Conservation (phyloP, 2,888 invertebrate species). For the Cephus nigrinus region DNA sequence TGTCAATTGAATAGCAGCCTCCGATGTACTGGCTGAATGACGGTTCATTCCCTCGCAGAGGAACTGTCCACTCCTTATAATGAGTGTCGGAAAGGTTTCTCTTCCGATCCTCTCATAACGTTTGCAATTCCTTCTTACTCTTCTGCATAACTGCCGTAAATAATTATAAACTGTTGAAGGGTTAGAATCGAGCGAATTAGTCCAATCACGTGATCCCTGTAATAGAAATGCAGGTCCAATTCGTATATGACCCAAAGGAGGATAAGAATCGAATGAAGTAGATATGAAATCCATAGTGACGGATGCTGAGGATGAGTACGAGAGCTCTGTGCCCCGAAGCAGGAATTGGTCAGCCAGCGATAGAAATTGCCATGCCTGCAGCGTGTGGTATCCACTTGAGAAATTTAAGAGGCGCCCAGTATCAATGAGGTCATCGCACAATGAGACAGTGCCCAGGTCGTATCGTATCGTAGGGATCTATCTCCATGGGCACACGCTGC, state of each 20-base stretch:
- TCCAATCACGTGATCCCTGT: not conserved
- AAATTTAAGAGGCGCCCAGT: constrained; percentile 39
- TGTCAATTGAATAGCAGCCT: not conserved
- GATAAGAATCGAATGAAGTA: not conserved
- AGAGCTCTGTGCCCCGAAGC: too few relatives aligned
- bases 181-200: not conserved
- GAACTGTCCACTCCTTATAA: not conserved
- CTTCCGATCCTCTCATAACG: not conserved
- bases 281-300: not conserved
- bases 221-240: not conserved
- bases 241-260: not conserved
- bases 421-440: constrained; percentile 49
- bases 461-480: constrained; percentile 1
- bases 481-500: constrained; percentile 37
- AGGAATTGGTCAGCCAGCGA: not conserved
- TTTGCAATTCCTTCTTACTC: not conserved
- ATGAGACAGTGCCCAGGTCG: constrained; percentile 34
- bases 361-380: not conserved
- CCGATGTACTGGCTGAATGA: not conserved
- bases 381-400: not conserved
- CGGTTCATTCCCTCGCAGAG: not conserved
- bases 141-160: not conserved
- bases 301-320: not conserved
- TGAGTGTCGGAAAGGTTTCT: not conserved
- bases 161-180: not conserved